Evolutionary conservation across 2,888 invertebrate genomes (phyloP).

Genomic region (Norana najaformis): DNA sequence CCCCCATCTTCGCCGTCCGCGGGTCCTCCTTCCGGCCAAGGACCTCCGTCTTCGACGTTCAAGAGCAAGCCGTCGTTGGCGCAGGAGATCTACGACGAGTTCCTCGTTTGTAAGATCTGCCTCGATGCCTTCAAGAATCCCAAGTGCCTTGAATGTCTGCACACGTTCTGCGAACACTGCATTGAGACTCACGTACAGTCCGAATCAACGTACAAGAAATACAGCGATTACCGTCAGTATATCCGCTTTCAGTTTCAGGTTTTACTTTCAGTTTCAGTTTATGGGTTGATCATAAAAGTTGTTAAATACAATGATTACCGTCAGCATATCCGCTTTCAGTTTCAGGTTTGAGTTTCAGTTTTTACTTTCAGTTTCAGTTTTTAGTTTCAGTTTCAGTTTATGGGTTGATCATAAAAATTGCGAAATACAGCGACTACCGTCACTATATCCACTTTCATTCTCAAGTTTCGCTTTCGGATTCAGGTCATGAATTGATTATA

Average conservation of each 20-base stretch:
- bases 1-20: neutral
- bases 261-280: neutral
- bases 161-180: slow-evolving; percentile 62
- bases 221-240: slow-evolving; percentile 62
- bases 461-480: no score
- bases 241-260: neutral
- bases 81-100: slow-evolving; percentile 63
- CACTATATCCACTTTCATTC: no score
- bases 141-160: slow-evolving; percentile 62
- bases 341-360: no score
- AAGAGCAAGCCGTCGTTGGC: slow-evolving; percentile 53
- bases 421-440: no score
- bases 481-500: no score
- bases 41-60: neutral
- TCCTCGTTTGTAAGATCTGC: slow-evolving; percentile 63
- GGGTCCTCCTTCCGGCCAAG: neutral
- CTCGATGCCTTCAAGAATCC: slow-evolving; percentile 62
- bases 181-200: slow-evolving; percentile 62
- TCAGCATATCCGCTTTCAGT: no score
- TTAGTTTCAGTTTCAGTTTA: no score
- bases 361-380: no score
- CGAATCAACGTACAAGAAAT: slow-evolving; percentile 63
- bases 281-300: neutral
- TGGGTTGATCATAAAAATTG: no score
- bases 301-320: no score